These are phyloP conservation scores for Python bivittatus DNA, from an alignment of 2,113 vertebrate genomes.

Conservation along the genomic window DNA sequence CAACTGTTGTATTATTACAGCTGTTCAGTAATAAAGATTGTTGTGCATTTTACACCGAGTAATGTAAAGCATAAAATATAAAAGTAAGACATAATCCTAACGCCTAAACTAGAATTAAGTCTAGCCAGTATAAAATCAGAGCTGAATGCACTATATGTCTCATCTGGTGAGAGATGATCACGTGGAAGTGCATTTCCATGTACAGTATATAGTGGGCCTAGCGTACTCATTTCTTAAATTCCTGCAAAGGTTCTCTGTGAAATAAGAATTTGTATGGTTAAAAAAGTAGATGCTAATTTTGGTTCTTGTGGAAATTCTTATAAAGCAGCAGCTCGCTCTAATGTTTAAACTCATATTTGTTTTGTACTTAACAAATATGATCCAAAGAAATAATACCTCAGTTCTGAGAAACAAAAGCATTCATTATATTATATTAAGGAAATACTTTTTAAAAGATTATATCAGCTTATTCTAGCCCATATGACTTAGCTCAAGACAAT, in stretches of 20 bases:
- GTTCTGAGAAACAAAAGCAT: constrained; percentile 5
- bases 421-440: neutral
- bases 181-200: neutral
- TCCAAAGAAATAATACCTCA: constrained; percentile 3
- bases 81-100: neutral
- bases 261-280: neutral
- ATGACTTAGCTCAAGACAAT: constrained; percentile 5
- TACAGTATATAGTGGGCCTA: neutral
- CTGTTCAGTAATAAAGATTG: neutral
- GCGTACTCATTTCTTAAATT: neutral
- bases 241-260: neutral
- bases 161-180: neutral
- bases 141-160: neutral
- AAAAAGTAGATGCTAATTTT: neutral
- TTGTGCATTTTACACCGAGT: neutral
- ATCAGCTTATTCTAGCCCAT: neutral
- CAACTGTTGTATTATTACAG: too few relatives aligned
- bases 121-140: neutral
- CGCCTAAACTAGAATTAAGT: neutral
- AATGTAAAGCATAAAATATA: neutral
- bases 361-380: neutral
- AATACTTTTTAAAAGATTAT: constrained; percentile 3
- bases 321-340: neutral
- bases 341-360: too few relatives aligned
- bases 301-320: neutral